Base-by-base conservation (phyloP, 2,888 invertebrate species). In the Eupsilia transversa region DNA sequence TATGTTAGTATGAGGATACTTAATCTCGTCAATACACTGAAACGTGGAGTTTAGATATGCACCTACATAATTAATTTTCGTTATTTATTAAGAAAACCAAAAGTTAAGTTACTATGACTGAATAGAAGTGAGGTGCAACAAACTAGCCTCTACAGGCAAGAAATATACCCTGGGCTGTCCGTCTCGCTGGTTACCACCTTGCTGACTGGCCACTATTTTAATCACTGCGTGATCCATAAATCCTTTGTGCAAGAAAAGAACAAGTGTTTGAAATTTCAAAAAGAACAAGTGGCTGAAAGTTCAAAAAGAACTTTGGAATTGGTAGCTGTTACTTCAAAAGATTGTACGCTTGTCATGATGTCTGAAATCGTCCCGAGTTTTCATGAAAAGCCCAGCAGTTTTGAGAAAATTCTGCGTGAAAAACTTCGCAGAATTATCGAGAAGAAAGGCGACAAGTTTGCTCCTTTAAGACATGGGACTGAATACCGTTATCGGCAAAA, bases 1-100 rank as follows among this genome's bases (percentile, higher is more conserved):
- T 20, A 20, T 30, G 49, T 49, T 66, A 35, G 43, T 52, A 56
- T 66, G 60, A 41, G 43, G 79, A 79, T 61, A n/a, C 68, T 77
- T 41, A 41, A 60, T 12, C 14, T 9, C 4, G 9, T 14, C 7
- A 49, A 49, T n/a, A 49, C 14, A 56, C 33, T 2, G 20, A 63
- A 30, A 67, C 23, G 4, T 67, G 23, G 33, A 38, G 35, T 20
- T 77, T 33, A 7, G 9, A 35, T 17, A 30, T 38, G 10, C n/a
- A n/a, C n/a, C n/a, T 35, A 43, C 43, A 20, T 46, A 20, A 20
- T 17, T 46, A 20, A 46, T 6, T 46, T 46, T 46, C 2, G 20
- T 46, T 43, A 43, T 17, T 5, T 43, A 43, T 43, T 17, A 46
- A 46, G 20, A 46, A 46, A 46, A 46, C 2, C 7, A 7, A 7